Base-by-base conservation (phyloP, 2,113 vertebrate species). In the Rhombomys opimus region DNA sequence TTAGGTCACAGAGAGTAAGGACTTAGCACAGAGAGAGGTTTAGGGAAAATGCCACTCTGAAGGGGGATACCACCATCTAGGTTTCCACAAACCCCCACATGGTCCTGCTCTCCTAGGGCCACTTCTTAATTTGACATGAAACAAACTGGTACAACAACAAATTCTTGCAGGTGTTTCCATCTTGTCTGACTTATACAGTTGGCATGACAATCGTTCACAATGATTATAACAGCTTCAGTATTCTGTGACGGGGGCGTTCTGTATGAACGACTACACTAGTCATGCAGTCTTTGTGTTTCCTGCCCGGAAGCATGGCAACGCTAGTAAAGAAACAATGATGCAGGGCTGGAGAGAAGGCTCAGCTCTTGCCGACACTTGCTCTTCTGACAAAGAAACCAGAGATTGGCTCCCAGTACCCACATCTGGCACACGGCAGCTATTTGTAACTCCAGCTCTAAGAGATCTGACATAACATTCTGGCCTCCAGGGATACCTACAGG, bases 121-220 rank as follows among this genome's bases (percentile, higher is more conserved):
- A 23, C 15, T 50, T 87, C 54, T 61, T 95, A 86, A 90, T 68
- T 94, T 78, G 73, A 63, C 80, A 78, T 65, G 41, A 96, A 96
- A 88, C 59, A 90, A 93, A 89, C 25, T 57, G 35, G 67, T 27
- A 80, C 90, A 85, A 82, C 22, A 57, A 81, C 41, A 32, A 32
- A 12, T 52, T 50, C 93, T 67, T 94, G 73, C 87, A 91, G 52
- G 75, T 80, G 32, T 82, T 77, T 63, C 86, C 87, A 54, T 77
- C 50, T 59, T 63, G 35, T 75, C 14, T 61, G 84, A 73, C 32
- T 80, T 80, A 89, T 2, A 52, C 22, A 87, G 46, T 32, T 92
- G 70, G 70, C 52, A 87, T n/a, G 41, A 87, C 89, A 85, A 20
- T 87, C 61, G 84, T 38, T 78, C 93, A 57, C 38, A 30, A 50